Percentiles rank a stretch among this genome's conserved stretches.
These are phyloP conservation scores for Phortica okadai DNA, from an alignment of 2,888 invertebrate species.

Conservation along the genomic window DNA sequence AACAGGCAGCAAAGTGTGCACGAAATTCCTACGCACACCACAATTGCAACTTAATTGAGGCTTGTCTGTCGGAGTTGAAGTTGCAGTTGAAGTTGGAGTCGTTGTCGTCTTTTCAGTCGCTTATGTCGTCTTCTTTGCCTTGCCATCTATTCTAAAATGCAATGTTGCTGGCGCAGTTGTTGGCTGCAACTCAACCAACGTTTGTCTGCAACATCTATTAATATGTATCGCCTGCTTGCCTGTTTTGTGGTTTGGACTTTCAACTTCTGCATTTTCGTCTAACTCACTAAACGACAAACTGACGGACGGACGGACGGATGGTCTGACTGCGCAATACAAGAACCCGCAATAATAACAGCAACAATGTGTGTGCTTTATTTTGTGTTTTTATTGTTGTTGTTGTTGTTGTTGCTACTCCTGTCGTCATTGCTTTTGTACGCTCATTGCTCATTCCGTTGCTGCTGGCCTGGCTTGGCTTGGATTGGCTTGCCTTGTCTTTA, in stretches of 20 bases:
- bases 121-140: background rate
- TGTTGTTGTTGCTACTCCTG: constrained; percentile 20
- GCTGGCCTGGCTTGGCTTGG: constrained; percentile 49
- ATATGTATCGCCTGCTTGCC: background rate
- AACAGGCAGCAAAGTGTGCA: constrained; percentile 46
- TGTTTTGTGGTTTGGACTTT: constrained; percentile 3
- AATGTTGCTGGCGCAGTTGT: background rate
- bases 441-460: constrained; percentile 11
- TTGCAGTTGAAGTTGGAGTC: background rate
- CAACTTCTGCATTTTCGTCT: background rate
- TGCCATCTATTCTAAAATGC: background rate
- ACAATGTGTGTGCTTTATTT: background rate
- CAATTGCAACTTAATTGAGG: constrained; percentile 71
- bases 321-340: background rate
- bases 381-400: background rate
- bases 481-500: constrained; percentile 62
- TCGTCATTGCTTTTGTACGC: background rate
- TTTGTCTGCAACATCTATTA: constrained; percentile 3
- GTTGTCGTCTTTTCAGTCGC: background rate
- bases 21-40: constrained; percentile 58
- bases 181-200: background rate
- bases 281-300: background rate
- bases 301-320: background rate
- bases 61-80: constrained; percentile 53
- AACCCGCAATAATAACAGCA: constrained; percentile 26